Evolutionary conservation across 2,113 vertebrate species (phyloP).

Genomic region (Hepsetus odoe): DNA sequence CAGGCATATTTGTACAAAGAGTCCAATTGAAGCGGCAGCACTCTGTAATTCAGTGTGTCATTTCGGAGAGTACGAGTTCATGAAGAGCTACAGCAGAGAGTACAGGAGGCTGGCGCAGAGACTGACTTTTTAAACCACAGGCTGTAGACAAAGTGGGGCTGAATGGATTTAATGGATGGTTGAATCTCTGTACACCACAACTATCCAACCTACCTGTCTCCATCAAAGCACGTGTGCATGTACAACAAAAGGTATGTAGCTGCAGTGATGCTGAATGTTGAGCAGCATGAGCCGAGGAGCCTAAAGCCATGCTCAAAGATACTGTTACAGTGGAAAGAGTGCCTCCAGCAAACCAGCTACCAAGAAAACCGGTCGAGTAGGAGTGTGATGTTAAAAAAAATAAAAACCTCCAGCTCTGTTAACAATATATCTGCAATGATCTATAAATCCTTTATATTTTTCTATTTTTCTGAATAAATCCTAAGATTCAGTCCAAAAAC

Average conservation of each 20-base stretch:
- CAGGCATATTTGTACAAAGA: constrained; percentile 46
- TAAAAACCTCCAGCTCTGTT: not conserved
- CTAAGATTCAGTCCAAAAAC: too few species aligned
- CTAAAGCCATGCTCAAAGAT: not conserved
- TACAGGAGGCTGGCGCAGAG: constrained; percentile 13
- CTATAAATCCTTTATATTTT: too few species aligned
- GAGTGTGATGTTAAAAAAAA: not conserved
- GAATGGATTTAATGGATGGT: constrained; percentile 38
- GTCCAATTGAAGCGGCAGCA: constrained; percentile 25
- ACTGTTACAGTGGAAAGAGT: not conserved
- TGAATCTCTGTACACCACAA: constrained; percentile 2
- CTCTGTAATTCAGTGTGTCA: constrained; percentile 26
- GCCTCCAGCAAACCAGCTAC: not conserved
- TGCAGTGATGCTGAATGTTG: not conserved
- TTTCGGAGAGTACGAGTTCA: constrained; percentile 19
- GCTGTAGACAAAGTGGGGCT: not conserved
- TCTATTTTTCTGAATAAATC: too few species aligned
- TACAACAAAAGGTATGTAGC: not conserved
- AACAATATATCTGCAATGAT: not conserved
- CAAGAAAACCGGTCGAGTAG: not conserved
- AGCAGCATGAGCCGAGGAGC: not conserved
- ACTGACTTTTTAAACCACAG: constrained; percentile 1
- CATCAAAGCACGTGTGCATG: not conserved
- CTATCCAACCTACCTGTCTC: constrained; percentile 5
- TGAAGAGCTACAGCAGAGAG: constrained; percentile 9